phyloP scores from a whole-genome alignment of 2,797 vertebrate species.

The Phalloptychus januarius region DNA sequence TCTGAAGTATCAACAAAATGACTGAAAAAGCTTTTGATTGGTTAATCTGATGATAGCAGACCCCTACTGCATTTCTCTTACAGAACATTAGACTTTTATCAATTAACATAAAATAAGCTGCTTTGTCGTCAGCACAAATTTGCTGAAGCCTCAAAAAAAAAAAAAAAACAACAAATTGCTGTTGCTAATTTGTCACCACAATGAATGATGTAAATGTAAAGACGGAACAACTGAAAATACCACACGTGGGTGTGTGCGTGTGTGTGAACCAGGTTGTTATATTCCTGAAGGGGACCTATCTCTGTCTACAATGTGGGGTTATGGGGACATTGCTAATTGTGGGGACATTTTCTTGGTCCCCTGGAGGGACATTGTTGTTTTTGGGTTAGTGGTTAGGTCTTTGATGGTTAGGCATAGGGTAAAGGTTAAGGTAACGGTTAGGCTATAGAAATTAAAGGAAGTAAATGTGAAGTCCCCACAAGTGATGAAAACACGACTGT shows the following conservation, averaged over 20 bases:
- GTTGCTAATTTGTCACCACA: not conserved
- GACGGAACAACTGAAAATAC: not conserved
- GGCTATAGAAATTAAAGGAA: no score
- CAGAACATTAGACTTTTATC: not conserved
- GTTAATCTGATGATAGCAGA: not conserved
- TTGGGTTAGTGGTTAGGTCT: no score
- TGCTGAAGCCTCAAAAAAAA: not conserved
- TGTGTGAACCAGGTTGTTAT: no score
- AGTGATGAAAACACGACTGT: no score
- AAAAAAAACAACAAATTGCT: not conserved
- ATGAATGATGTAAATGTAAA: not conserved
- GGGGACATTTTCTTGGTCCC: no score
- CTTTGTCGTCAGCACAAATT: not conserved
- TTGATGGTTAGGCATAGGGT: no score
- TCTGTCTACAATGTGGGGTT: no score
- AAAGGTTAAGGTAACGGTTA: no score
- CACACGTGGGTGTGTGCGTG: not conserved
- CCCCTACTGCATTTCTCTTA: not conserved
- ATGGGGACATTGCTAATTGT: no score
- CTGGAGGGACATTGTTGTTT: no score
- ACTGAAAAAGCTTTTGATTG: not conserved
- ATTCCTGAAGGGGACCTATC: no score
- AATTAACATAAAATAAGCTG: not conserved
- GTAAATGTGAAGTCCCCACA: no score
- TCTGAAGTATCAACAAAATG: not conserved